These are phyloP conservation scores for Diploscapter pachys DNA, from an alignment of 1,140 invertebrate species.

Conservation along the genomic window DNA sequence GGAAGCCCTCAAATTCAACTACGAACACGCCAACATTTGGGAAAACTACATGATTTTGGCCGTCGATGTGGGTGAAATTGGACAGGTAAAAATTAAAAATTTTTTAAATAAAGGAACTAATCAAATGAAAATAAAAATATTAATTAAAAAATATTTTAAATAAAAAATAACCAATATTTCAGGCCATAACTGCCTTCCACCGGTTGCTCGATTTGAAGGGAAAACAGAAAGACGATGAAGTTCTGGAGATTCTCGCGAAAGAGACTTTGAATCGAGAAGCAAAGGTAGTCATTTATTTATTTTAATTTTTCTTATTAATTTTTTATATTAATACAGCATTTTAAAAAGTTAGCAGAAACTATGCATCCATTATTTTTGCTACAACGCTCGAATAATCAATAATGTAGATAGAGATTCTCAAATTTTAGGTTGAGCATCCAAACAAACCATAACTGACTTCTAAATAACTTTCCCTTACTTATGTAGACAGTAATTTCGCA, in stretches of 20 bases:
- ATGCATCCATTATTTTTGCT: too few species aligned
- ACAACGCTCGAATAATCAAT: background rate
- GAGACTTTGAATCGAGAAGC: conserved; percentile 10
- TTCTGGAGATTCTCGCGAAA: conserved; percentile 16
- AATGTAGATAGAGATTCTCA: background rate
- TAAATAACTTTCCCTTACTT: too few species aligned
- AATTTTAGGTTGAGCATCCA: too few species aligned
- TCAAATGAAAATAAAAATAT: background rate
- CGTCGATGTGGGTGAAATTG: conserved; percentile 23
- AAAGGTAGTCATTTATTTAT: background rate
- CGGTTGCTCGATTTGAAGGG: conserved; percentile 28
- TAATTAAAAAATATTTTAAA: background rate
- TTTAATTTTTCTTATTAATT: too few species aligned
- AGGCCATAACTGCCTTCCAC: conserved; percentile 20
- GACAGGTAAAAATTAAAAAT: background rate
- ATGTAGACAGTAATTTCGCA: too few species aligned
- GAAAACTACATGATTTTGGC: conserved; percentile 69
- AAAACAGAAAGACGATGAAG: conserved; percentile 22
- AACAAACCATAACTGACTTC: too few species aligned
- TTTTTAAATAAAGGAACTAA: too few species aligned
- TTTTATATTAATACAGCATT: too few species aligned
- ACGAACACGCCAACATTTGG: conserved; percentile 93
- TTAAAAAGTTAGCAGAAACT: too few species aligned
- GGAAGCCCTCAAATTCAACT: conserved; percentile 87
- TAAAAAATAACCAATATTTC: background rate